phyloP scores from a whole-genome alignment of 2,113 vertebrate species.

The Apaloderma vittatum region DNA sequence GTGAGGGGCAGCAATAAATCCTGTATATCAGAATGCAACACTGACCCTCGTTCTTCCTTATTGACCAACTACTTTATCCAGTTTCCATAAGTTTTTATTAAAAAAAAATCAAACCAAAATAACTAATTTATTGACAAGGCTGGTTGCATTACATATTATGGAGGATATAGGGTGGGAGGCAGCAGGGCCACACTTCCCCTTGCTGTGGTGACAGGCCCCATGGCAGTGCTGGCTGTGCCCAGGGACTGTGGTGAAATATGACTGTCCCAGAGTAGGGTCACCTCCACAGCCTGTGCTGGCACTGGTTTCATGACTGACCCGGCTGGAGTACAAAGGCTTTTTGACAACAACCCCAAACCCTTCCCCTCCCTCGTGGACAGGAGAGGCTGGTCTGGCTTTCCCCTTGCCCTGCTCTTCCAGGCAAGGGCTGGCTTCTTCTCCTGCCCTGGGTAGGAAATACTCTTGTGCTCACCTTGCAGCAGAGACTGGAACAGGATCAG shows the following conservation, averaged over 20 bases:
- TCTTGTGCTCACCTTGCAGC: background rate
- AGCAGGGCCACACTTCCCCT: rapidly evolving
- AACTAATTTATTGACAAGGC: slow-evolving; percentile 1
- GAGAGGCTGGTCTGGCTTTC: background rate
- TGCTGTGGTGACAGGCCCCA: background rate
- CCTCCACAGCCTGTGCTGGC: rapidly evolving
- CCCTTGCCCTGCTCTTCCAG: background rate
- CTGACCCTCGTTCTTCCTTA: rapidly evolving
- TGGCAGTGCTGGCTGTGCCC: background rate
- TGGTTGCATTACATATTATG: background rate
- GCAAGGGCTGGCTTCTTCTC: background rate
- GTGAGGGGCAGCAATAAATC: background rate
- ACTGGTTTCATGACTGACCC: rapidly evolving
- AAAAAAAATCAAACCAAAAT: background rate
- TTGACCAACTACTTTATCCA: background rate
- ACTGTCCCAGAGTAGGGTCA: rapidly evolving
- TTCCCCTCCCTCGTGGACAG: rapidly evolving
- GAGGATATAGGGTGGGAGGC: background rate
- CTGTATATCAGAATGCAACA: background rate
- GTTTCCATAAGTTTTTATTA: slow-evolving; percentile 54
- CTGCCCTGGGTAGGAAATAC: background rate
- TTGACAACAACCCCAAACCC: rapidly evolving
- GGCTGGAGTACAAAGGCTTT: background rate
- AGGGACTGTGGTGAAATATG: rapidly evolving
- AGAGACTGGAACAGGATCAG: background rate